Conservation (phyloP, 2,888 invertebrate genomes). For the Melolontha melolontha region DNA sequence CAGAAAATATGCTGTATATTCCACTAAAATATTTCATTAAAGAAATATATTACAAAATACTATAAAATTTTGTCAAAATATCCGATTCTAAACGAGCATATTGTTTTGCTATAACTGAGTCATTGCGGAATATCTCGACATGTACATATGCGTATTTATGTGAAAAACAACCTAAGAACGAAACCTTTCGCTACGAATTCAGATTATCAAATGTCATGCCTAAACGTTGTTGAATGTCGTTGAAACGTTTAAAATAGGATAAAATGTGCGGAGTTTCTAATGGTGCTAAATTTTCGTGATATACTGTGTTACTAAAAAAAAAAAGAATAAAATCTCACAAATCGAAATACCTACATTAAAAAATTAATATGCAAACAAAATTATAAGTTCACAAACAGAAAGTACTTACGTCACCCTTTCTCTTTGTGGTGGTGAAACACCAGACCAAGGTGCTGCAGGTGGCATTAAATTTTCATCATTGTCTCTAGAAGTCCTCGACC, state of each 20-base stretch:
- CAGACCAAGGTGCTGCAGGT: constrained; percentile 55
- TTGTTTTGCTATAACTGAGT: no score
- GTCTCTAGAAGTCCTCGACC: constrained; percentile 11
- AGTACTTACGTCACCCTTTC: constrained; percentile 44
- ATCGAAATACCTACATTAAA: neutral
- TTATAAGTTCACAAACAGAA: no score
- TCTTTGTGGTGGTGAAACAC: constrained; percentile 59
- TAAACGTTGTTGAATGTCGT: constrained; percentile 62
- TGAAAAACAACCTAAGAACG: neutral
- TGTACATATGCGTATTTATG: no score
- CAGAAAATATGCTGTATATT: no score
- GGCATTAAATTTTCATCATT: constrained; percentile 6
- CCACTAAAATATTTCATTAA: no score
- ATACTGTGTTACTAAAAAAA: constrained; percentile 35
- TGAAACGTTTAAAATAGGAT: constrained; percentile 61
- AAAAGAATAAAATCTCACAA: constrained; percentile 32
- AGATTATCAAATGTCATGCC: constrained; percentile 50
- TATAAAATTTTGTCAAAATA: no score
- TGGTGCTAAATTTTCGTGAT: constrained; percentile 50
- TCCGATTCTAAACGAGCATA: no score
- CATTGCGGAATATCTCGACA: no score
- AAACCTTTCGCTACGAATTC: constrained; percentile 27
- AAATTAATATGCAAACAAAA: neutral
- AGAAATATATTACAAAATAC: no score
- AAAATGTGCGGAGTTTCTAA: constrained; percentile 59